Evolutionary conservation across 2,797 vertebrate species (phyloP).

Genomic region (Fistularia tabacaria): DNA sequence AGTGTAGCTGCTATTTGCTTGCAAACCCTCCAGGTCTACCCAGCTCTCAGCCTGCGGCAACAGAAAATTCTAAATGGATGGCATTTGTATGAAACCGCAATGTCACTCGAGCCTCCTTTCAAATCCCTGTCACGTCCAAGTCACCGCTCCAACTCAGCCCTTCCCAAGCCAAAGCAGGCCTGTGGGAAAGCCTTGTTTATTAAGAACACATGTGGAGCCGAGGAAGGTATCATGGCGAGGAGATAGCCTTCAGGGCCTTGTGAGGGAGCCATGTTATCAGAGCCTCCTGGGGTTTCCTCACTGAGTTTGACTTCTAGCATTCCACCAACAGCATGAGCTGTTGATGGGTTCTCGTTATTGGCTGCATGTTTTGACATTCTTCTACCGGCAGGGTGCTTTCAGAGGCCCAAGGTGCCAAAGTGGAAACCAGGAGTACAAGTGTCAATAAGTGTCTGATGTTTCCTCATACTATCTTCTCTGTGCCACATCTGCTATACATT

Average conservation of each 20-base stretch:
- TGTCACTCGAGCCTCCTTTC: conserved; percentile 50
- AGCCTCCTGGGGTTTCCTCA: conserved; percentile 67
- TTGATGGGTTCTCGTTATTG: conserved; percentile 69
- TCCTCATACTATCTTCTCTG: conserved; percentile 55
- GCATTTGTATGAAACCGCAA: conserved; percentile 37
- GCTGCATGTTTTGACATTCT: conserved; percentile 76
- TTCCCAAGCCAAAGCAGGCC: conserved; percentile 27
- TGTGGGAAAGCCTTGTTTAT: conserved; percentile 62
- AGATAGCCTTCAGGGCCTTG: conserved; percentile 59
- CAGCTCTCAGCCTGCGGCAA: conserved; percentile 79
- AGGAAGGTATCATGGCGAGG: conserved; percentile 50
- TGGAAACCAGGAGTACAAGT: conserved; percentile 74
- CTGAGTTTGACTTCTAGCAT: conserved; percentile 65
- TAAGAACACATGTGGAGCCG: conserved; percentile 70
- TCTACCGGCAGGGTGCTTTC: conserved; percentile 66
- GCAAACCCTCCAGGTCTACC: conserved; percentile 84
- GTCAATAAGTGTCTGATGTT: conserved; percentile 74
- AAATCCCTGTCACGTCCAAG: conserved; percentile 27
- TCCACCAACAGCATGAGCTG: conserved; percentile 68
- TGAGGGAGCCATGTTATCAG: conserved; percentile 66
- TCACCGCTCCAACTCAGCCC: conserved; percentile 30
- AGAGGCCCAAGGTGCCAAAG: conserved; percentile 71
- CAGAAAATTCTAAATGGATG: conserved; percentile 39
- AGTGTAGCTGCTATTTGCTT: conserved; percentile 81
- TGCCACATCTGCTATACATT: conserved; percentile 70